Percentiles rank a stretch among this genome's conserved stretches.
Evolutionary conservation across 1,140 invertebrate genomes (phyloP).

Genomic region (Brachionus rotundiformis): DNA sequence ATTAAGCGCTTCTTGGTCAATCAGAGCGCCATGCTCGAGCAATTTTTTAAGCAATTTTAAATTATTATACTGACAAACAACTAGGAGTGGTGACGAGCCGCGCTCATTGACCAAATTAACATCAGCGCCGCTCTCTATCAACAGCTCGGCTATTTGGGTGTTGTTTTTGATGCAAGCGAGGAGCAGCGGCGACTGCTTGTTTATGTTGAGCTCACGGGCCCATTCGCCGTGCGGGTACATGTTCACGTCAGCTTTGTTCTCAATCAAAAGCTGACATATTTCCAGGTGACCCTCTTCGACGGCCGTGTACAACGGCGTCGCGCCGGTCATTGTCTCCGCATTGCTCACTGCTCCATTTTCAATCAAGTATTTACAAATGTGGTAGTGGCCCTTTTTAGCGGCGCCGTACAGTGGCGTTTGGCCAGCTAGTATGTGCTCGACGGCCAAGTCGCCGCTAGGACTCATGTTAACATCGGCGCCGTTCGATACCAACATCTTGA

Average conservation of each 20-base stretch:
- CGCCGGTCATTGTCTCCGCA: constrained; percentile 44
- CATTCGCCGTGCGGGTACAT: constrained; percentile 27
- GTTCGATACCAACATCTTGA: constrained; percentile 24
- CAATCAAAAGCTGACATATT: constrained; percentile 63
- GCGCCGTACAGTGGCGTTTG: constrained; percentile 52
- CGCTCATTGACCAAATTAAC: constrained; percentile 40
- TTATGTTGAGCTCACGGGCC: constrained; percentile 42
- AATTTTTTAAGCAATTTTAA: constrained; percentile 13
- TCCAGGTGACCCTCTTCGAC: constrained; percentile 79
- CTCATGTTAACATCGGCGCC: constrained; percentile 52
- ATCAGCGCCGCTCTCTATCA: constrained; percentile 39
- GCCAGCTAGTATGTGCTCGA: constrained; percentile 44
- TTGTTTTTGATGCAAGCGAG: constrained; percentile 52
- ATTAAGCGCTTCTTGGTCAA: constrained; percentile 41
- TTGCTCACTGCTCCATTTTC: constrained; percentile 48
- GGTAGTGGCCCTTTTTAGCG: constrained; percentile 51
- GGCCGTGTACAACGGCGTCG: constrained; percentile 82
- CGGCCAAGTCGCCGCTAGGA: constrained; percentile 45
- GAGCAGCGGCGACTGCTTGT: constrained; percentile 47
- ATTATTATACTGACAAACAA: constrained; percentile 52
- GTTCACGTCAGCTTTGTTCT: constrained; percentile 47
- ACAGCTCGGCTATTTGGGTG: constrained; percentile 19
- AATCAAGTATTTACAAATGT: constrained; percentile 50
- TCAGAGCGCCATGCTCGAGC: constrained; percentile 17
- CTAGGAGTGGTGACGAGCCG: constrained; percentile 46